These are phyloP conservation scores for Choristoneura rosaceana DNA, from an alignment of 2,888 invertebrate genomes.

Conservation along the genomic window DNA sequence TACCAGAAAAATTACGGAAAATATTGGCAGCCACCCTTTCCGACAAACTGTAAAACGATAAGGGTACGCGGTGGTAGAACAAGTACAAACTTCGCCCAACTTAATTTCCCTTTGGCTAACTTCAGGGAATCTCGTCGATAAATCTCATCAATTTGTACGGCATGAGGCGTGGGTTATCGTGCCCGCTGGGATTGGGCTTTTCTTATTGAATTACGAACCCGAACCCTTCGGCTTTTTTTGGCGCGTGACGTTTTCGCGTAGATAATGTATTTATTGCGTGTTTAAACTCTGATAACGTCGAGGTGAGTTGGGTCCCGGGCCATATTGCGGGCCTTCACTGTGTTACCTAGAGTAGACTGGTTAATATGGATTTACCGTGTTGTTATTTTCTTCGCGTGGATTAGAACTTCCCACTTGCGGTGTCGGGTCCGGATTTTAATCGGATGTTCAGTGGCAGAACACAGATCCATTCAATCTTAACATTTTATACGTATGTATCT, in stretches of 20 bases:
- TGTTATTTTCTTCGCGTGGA: not conserved
- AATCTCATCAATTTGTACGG: conserved; percentile 79
- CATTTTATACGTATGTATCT: no score
- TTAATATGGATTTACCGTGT: not conserved
- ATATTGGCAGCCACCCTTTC: conserved; percentile 46
- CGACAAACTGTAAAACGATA: conserved; percentile 59
- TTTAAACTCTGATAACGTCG: conserved; percentile 40
- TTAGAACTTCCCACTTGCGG: no score
- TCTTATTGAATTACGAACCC: conserved; percentile 70
- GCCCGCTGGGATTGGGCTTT: conserved; percentile 61
- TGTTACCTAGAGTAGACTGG: not conserved
- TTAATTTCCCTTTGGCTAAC: conserved; percentile 79
- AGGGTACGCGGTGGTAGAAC: conserved; percentile 60
- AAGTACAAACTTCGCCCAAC: conserved; percentile 71
- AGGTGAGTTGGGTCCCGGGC: conserved; percentile 20
- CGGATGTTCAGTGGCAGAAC: no score
- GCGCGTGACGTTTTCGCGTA: conserved; percentile 46
- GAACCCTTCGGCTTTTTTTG: conserved; percentile 45
- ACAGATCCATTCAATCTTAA: no score
- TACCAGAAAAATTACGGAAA: conserved; percentile 21
- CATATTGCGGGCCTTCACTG: conserved; percentile 13
- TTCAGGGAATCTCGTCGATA: conserved; percentile 73
- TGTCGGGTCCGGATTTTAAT: no score
- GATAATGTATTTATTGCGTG: conserved; percentile 48
- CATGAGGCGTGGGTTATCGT: conserved; percentile 60